Evolutionary conservation across 2,797 vertebrate species (phyloP), one percentile per base, ranked within the genome.

Genomic region (Atherinosoma microstoma): DNA sequence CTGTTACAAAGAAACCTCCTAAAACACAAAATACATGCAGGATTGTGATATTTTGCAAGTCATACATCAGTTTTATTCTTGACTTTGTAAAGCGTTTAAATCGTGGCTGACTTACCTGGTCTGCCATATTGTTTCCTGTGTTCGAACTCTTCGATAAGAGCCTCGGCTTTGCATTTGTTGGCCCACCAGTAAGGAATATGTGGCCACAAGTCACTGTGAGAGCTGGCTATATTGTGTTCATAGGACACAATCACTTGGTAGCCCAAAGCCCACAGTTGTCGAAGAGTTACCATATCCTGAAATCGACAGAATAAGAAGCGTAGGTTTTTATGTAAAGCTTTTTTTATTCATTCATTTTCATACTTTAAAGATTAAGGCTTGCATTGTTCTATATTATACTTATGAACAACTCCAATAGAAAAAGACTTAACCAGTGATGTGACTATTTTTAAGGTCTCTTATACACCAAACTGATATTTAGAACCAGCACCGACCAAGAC

Each of bases 141-240:
- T 73, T 99, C 97, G 73, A 99, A 94, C 75, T 94, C 97, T 11
- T 89, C 89, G 2, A 98, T 92, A 0, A 99, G 95, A 1, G 89
- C 89, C 6, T 91, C 77, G 0, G 95, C 89, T 84, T 94, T 91
- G 8, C 94, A 96, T 76, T 96, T 95, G 91, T 98, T 93, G 62
- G 95, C 97, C 97, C 97, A 98, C 97, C 97, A 98, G 90, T 98
- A 98, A 0, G 97, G 96, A 51, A 98, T 93, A 0, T 93, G 94
- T 0, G 96, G 94, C 97, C 97, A 99, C 66, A 99, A 91, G 77
- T 96, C 95, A 0, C 11, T 9, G 78, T 97, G 94, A 27, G 71
- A 73, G 66, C 64, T 40, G 67, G 93, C 74, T 0, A 92, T 58
- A 6, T 18, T 78, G 56, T 97, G 91, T 51, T 98, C 97, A 0